Base-by-base conservation (phyloP, 2,113 vertebrate genomes). In the Canis aureus region DNA sequence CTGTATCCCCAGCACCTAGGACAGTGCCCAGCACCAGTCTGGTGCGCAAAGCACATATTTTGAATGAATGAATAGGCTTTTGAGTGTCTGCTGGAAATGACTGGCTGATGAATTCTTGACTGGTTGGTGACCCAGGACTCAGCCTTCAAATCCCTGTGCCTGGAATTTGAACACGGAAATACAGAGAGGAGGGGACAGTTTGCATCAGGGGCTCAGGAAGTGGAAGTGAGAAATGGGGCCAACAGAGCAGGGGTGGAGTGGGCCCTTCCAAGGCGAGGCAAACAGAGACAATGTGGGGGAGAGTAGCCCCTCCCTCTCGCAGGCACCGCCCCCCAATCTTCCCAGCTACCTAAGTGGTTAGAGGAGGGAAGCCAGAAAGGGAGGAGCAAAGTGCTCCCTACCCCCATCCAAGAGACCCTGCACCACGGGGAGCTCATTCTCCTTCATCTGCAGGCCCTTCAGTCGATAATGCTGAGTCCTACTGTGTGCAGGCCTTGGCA, bases 271-370 rank as follows among this genome's bases (percentile, higher is more conserved):
- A 32, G 11, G 17, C 10, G 89, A 85, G 15, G 79, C 19, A 2
- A 2, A 29, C 9, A 0, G 0, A 0, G 27, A n/a, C 29, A 32
- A 13, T 25, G 4, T 78, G 13, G 51, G 25, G 5, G 17, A 59
- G 4, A 62, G 27, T 0, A 4, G 78, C 27, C 62, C 9, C 5
- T 25, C 27, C n/a, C 22, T 2, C 62, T 84, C 32, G 53, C 11
- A 25, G 60, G 19, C 1, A 1, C 25, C 60, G 6, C 43, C 43
- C 85, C 32, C 35, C 2, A 2, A 3, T 27, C 66, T 25, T 35
- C 43, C 17, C 64, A 69, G 66, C 79, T 73, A 9, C 86, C 59
- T 57, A 13, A 69, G 90, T 6, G 25, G 32, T 66, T 6, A 27
- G 66, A 79, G 73, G 5, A 49, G n/a, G 73, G 27, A 35, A 13